phyloP scores from a whole-genome alignment of 2,113 vertebrate genomes.

The Chloroceryle aenea region DNA sequence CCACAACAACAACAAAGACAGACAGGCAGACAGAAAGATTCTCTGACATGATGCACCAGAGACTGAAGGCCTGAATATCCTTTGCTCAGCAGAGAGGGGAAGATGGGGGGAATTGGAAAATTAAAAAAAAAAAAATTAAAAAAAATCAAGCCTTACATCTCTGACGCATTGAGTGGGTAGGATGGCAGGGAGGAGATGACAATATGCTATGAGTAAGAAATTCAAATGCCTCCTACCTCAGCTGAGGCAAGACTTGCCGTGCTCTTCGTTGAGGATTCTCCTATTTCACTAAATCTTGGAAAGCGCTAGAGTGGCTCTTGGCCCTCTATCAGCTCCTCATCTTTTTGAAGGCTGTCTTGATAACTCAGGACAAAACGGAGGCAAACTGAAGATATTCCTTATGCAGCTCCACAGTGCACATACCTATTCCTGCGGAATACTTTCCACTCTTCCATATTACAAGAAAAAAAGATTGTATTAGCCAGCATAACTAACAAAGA shows the following conservation, averaged over 20 bases:
- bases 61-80: background rate
- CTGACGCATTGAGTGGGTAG: constrained; percentile 62
- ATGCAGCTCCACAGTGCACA: background rate
- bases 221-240: constrained; percentile 57
- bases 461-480: background rate
- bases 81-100: background rate
- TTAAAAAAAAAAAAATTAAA: background rate
- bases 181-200: constrained; percentile 45
- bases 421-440: background rate
- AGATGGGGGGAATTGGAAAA: no score
- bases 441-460: background rate
- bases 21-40: background rate
- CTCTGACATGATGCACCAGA: background rate
- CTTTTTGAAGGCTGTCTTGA: background rate
- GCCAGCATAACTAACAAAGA: background rate
- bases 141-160: background rate
- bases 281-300: background rate
- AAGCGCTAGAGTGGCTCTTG: background rate
- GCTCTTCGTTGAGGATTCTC: background rate
- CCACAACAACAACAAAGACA: background rate
- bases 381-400: background rate
- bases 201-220: constrained; percentile 64
- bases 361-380: background rate
- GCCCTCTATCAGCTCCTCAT: background rate
- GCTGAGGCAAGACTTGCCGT: background rate